A percentile compares a stretch with the other conserved stretches of the same genome.
These are phyloP conservation scores for Saxidomus purpurata DNA, from an alignment of 1,140 invertebrate genomes.

Conservation along the genomic window DNA sequence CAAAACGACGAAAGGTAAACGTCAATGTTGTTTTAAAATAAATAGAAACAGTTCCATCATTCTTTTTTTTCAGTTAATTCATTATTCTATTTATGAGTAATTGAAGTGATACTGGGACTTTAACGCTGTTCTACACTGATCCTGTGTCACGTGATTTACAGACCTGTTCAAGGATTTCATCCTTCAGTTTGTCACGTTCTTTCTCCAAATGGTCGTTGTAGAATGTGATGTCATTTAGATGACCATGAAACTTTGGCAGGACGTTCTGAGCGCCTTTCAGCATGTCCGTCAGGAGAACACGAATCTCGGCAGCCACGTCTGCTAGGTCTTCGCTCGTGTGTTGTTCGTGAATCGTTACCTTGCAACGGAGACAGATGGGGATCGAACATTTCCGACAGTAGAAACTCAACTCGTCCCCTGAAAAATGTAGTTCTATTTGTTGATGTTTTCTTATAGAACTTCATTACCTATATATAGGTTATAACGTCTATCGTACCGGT, in stretches of 20 bases:
- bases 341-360: conserved; percentile 60
- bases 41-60: too few relatives aligned
- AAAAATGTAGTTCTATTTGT: neutral
- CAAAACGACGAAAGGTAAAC: too few relatives aligned
- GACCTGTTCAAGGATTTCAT: conserved; percentile 56
- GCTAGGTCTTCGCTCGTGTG: conserved; percentile 56
- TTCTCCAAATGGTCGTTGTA: conserved; percentile 62
- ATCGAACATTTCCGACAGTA: conserved; percentile 58
- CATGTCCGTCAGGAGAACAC: conserved; percentile 56
- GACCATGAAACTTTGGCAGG: conserved; percentile 60
- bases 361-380: conserved; percentile 61
- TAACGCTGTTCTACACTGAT: too few relatives aligned
- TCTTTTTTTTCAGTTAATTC: too few relatives aligned
- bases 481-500: too few relatives aligned
- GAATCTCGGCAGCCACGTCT: conserved; percentile 52
- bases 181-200: conserved; percentile 47
- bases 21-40: too few relatives aligned
- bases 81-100: too few relatives aligned
- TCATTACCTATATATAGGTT: too few relatives aligned
- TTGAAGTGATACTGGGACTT: too few relatives aligned
- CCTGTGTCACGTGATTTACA: too few relatives aligned
- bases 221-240: conserved; percentile 53
- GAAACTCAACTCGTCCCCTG: conserved; percentile 63
- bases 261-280: conserved; percentile 49
- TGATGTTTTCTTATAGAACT: too few relatives aligned